Evolutionary conservation across 2,113 vertebrate species (phyloP).

Genomic region (Ivindomyrus marchei): DNA sequence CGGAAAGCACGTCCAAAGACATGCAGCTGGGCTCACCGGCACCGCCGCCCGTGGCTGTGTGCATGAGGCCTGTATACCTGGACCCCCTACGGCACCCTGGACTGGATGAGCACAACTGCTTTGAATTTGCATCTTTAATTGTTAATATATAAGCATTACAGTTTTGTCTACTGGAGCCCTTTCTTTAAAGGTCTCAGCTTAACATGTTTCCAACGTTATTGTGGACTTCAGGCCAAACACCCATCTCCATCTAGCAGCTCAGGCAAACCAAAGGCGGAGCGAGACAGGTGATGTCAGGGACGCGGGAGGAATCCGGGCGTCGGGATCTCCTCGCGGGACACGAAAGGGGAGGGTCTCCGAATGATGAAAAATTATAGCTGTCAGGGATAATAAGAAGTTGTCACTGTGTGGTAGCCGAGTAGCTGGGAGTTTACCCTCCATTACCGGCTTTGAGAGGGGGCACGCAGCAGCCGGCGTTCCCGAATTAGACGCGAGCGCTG

Average conservation of each 20-base stretch:
- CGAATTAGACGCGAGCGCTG: constrained; percentile 7
- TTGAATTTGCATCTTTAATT: neutral
- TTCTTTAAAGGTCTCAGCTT: neutral
- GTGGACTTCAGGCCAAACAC: neutral
- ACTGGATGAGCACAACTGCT: neutral
- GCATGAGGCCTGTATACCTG: neutral
- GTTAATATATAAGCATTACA: neutral
- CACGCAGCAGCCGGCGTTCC: neutral
- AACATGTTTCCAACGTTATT: neutral
- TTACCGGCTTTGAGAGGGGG: constrained; percentile 4
- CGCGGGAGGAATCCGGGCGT: neutral
- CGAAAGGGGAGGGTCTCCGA: constrained; percentile 4
- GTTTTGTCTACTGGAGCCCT: neutral
- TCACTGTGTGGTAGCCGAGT: constrained; percentile 14
- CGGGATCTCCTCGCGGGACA: neutral
- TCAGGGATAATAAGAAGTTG: constrained; percentile 27
- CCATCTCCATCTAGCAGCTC: neutral
- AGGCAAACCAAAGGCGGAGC: neutral
- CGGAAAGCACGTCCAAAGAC: neutral
- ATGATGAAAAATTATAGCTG: constrained; percentile 28
- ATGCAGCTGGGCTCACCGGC: neutral
- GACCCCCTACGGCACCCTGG: neutral
- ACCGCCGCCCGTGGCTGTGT: neutral
- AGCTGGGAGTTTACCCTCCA: constrained; percentile 16
- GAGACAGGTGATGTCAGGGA: neutral